Conservation (phyloP, 1,140 invertebrate species). For the Varroa destructor region DNA sequence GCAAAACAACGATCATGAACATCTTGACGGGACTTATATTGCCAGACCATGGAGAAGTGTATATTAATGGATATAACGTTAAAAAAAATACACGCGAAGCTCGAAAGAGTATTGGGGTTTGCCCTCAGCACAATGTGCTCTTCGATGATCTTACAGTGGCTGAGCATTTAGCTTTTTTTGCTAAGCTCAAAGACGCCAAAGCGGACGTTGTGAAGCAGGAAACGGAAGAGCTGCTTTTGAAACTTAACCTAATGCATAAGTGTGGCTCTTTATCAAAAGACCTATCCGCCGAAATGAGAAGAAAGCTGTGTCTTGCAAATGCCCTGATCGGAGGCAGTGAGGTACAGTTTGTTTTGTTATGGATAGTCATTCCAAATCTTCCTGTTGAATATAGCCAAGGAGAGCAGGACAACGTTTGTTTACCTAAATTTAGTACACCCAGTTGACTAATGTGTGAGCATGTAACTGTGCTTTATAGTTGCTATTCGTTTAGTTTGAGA, state of each 20-base stretch:
- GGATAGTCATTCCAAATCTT: no score
- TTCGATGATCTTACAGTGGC: neutral
- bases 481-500: no score
- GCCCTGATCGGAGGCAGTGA: slow-evolving; percentile 56
- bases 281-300: slow-evolving; percentile 69
- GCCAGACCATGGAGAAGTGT: neutral
- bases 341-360: slow-evolving; percentile 31
- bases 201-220: slow-evolving; percentile 45
- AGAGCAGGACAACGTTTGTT: no score
- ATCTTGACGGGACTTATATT: slow-evolving; percentile 55
- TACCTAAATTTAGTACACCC: no score
- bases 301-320: slow-evolving; percentile 72
- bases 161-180: slow-evolving; percentile 31
- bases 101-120: neutral
- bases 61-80: neutral
- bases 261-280: slow-evolving; percentile 53
- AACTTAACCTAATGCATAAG: slow-evolving; percentile 50
- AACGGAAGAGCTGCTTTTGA: slow-evolving; percentile 39
- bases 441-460: no score
- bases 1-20: slow-evolving; percentile 65
- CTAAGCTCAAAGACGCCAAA: slow-evolving; percentile 49
- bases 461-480: no score
- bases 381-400: no score
- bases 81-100: neutral
- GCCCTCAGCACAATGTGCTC: slow-evolving; percentile 17